Evolutionary conservation across 2,113 vertebrate genomes (phyloP), one percentile per base, ranked within the genome.

Genomic region (Ploceus nigricollis): DNA sequence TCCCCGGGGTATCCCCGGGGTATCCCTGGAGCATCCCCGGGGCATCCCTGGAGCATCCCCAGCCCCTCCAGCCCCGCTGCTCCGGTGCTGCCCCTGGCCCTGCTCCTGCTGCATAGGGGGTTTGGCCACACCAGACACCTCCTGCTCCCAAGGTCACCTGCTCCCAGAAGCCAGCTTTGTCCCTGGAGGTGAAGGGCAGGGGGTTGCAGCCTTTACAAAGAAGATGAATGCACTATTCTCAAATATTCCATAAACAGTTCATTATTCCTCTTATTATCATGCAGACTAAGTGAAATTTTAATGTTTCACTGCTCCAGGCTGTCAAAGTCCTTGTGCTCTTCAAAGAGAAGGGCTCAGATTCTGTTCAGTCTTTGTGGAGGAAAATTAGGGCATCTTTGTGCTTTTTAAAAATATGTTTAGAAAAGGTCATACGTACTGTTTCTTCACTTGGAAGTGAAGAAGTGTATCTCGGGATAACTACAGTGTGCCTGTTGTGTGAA

Each of bases 101-200:
- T 17, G 17, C 6, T 31, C 27, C 58, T 33, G 35, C 13, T 56
- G 45, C 23, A 2, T 9, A 18, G 3, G 0, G 4, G 6, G 4
- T 23, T 70, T 79, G 47, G 35, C n/a, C 11, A 2, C 30, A 14
- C 13, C 33, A 14, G 30, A 7, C 18, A 5, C 66, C 79, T 35
- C 28, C 22, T 24, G 44, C 30, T 22, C 11, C 18, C 17, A 6
- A 27, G 28, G 50, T 31, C 7, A 6, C 7, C 64, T 11, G 16
- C 47, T 54, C 9, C 45, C 61, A 25, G 45, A 8, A 77, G 71
- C 31, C 45, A 40, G 17, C 20, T 66, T 21, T 73, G 58, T 50
- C 47, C 40, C 58, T 47, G 57, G 7, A 76, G 45, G 53, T 65
- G 30, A 57, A 80, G 28, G 44, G 39, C 51, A 33, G n/a, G 76